Evolutionary conservation across 2,113 vertebrate species (phyloP).

Genomic region (Carollia perspicillata): DNA sequence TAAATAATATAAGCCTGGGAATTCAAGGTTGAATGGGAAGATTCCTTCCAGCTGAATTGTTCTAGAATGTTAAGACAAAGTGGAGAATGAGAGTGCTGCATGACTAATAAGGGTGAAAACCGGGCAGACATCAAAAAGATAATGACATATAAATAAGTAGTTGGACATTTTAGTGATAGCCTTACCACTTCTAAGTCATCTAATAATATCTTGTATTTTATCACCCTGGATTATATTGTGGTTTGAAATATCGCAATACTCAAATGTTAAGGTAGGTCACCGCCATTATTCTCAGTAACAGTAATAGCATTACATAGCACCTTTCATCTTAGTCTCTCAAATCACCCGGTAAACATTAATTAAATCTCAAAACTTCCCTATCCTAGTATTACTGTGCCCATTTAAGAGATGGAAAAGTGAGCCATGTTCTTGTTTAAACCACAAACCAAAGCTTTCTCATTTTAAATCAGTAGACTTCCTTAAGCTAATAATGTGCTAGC

Average conservation of each 20-base stretch:
- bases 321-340: slow-evolving; percentile 61
- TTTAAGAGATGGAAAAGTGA: slow-evolving; percentile 59
- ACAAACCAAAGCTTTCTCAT: slow-evolving; percentile 48
- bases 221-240: slow-evolving; percentile 59
- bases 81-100: not conserved
- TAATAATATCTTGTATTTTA: slow-evolving; percentile 66
- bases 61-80: not conserved
- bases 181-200: slow-evolving; percentile 59
- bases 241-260: slow-evolving; percentile 45
- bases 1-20: not conserved
- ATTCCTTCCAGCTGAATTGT: not conserved
- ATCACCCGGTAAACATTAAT: slow-evolving; percentile 65
- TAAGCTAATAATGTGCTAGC: slow-evolving; percentile 30
- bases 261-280: slow-evolving; percentile 52
- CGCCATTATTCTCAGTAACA: not conserved
- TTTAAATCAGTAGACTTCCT: slow-evolving; percentile 39
- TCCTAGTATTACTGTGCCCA: slow-evolving; percentile 49
- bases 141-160: slow-evolving; percentile 50
- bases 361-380: slow-evolving; percentile 45
- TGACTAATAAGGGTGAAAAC: not conserved
- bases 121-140: slow-evolving; percentile 18
- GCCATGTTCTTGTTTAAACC: slow-evolving; percentile 30
- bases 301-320: slow-evolving; percentile 45
- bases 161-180: slow-evolving; percentile 30
- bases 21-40: not conserved